Conservation (phyloP, 2,888 invertebrate species). For the Tipula vernalis region DNA sequence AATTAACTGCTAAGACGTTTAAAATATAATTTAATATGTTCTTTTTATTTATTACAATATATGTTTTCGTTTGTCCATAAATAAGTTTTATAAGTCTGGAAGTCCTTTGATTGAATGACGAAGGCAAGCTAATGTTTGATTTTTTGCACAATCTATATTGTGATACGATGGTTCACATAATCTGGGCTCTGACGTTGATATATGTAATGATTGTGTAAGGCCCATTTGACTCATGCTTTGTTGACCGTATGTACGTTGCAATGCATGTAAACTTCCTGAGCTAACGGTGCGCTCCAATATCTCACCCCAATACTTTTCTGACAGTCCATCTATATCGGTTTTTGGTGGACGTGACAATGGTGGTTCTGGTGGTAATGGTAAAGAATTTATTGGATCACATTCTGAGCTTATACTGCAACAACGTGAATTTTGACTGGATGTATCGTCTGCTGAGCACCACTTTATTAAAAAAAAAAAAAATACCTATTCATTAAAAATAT, state of each 20-base stretch:
- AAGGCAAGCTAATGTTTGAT: slow-evolving; percentile 22
- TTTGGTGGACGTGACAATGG: slow-evolving; percentile 31
- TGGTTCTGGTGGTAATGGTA: slow-evolving; percentile 34
- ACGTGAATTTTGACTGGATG: slow-evolving; percentile 33
- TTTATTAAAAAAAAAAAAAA: slow-evolving; percentile 19
- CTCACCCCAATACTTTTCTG: slow-evolving; percentile 64
- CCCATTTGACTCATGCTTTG: slow-evolving; percentile 32
- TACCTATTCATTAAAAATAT: neutral
- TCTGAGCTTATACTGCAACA: slow-evolving; percentile 32
- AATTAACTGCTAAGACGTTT: neutral
- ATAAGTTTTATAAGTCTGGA: slow-evolving; percentile 16
- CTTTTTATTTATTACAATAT: neutral
- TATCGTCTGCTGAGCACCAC: slow-evolving; percentile 32
- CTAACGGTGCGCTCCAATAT: slow-evolving; percentile 66
- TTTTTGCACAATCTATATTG: slow-evolving; percentile 34
- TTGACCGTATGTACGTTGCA: slow-evolving; percentile 38
- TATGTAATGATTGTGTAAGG: slow-evolving; percentile 22
- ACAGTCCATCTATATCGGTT: slow-evolving; percentile 51
- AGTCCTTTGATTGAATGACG: slow-evolving; percentile 15
- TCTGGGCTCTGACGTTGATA: slow-evolving; percentile 33
- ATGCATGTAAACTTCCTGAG: slow-evolving; percentile 58
- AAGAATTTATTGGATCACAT: slow-evolving; percentile 31
- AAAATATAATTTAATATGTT: neutral
- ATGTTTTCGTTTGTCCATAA: neutral
- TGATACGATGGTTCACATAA: slow-evolving; percentile 33